phyloP scores from a whole-genome alignment of 64 coral and sea anemone genomes.

The Pocillopora verrucosa region DNA sequence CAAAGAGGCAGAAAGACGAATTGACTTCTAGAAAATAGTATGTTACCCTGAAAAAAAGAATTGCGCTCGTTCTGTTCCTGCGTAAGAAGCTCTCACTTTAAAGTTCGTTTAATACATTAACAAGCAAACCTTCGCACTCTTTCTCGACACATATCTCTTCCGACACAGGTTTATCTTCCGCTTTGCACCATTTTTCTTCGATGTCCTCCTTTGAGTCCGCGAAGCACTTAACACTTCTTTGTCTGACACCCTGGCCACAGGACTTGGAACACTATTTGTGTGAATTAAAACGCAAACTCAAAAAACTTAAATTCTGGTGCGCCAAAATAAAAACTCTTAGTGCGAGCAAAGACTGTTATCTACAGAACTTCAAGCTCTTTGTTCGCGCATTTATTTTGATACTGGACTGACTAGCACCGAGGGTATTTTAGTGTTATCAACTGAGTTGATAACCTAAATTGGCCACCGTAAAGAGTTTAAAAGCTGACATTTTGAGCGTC shows the following conservation, averaged over 20 bases:
- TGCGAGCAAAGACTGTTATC: no score
- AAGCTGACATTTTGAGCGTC: no score
- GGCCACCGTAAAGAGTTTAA: no score
- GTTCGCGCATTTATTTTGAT: no score
- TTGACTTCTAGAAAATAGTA: no score
- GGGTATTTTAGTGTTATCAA: no score
- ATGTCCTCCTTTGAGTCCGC: slow-evolving; percentile 55
- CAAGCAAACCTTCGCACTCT: slow-evolving; percentile 8
- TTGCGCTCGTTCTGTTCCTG: neutral
- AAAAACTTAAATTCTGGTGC: neutral
- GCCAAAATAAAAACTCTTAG: no score
- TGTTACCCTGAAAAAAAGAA: no score
- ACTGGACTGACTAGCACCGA: no score
- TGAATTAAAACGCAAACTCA: neutral
- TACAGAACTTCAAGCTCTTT: no score
- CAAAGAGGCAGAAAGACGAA: neutral
- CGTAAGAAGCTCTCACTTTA: neutral
- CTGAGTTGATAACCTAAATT: no score
- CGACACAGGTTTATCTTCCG: slow-evolving; percentile 21
- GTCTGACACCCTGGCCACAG: slow-evolving; percentile 37
- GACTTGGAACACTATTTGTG: slow-evolving; percentile 46
- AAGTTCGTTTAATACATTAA: neutral
- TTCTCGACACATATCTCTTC: slow-evolving; percentile 19
- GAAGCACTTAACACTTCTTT: slow-evolving; percentile 51
- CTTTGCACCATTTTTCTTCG: slow-evolving; percentile 53